Evolutionary conservation across 2,113 vertebrate species (phyloP), one percentile per base, ranked within the genome.

Genomic region (Chaenocephalus aceratus): DNA sequence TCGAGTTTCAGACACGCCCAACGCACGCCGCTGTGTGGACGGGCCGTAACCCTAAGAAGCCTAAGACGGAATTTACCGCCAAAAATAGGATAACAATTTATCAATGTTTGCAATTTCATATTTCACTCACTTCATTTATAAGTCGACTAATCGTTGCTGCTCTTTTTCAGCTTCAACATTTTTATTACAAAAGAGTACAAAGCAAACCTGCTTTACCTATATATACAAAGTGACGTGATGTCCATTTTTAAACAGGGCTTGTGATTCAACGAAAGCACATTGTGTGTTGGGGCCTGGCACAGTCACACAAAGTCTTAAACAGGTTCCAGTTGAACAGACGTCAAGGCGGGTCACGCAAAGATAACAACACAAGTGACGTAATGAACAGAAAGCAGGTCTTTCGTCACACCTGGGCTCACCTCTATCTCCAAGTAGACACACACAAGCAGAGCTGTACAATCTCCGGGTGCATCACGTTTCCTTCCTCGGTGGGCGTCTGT

Each of bases 201-300:
- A 41, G 1, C 36, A 41, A 41, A 2, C 16, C 36, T 8, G n/a
- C n/a, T n/a, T n/a, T n/a, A n/a, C n/a, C n/a, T n/a, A n/a, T n/a
- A n/a, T n/a, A n/a, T n/a, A n/a, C n/a, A n/a, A n/a, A n/a, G n/a
- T n/a, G n/a, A n/a, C n/a, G 8, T 91, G 85, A 82, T 16, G 56
- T 85, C 74, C 88, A 82, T 88, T 91, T 91, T 82, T 68, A 84
- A 86, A 77, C 36, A 56, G 52, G 57, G 65, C 53, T 82, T 78
- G 79, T 77, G 65, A 83, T 61, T 57, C 59, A 67, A 75, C 36
- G 5, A 6, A 12, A 62, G 21, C 18, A 15, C 53, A 8, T 15
- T 14, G 10, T 46, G 15, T 65, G 26, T 65, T 12, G 4, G 8
- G 26, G 36, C 23, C 14, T 65, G 30, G 46, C 54, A 67, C 51